phyloP scores from a whole-genome alignment of 2,888 invertebrate species.

The Philhelius pedissequus region DNA sequence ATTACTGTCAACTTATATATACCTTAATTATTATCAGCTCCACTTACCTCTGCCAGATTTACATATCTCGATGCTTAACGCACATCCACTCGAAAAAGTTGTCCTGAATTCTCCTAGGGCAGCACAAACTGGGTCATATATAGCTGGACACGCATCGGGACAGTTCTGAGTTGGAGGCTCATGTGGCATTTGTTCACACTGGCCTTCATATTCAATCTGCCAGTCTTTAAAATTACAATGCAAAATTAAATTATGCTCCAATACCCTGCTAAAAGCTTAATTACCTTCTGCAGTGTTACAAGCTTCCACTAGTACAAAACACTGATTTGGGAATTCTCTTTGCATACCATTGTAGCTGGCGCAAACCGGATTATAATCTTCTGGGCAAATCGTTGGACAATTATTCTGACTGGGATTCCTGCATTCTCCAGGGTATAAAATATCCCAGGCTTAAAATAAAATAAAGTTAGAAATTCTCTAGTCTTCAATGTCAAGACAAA shows the following conservation, averaged over 20 bases:
- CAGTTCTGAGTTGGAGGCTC: not conserved
- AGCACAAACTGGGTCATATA: slow-evolving; percentile 30
- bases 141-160: slow-evolving; percentile 25
- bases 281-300: slow-evolving; percentile 16
- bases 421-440: slow-evolving; percentile 44
- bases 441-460: slow-evolving; percentile 25
- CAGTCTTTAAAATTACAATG: not conserved
- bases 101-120: not conserved
- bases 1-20: not conserved
- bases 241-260: not conserved
- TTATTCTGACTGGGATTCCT: not conserved
- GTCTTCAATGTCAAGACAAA: not conserved
- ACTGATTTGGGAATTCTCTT: slow-evolving; percentile 22
- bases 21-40: not conserved
- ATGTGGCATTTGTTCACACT: not conserved
- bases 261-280: not conserved
- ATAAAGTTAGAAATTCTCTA: not conserved
- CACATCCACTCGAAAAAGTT: slow-evolving; percentile 30
- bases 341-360: slow-evolving; percentile 1
- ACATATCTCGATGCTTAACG: slow-evolving; percentile 3
- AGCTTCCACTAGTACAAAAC: not conserved
- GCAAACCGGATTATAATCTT: slow-evolving; percentile 32
- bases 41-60: slow-evolving; percentile 21
- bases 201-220: slow-evolving; percentile 6
- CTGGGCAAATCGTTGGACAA: slow-evolving; percentile 24